These are phyloP conservation scores for Tetropium fuscum DNA, from an alignment of 2,888 invertebrate species.

Conservation along the genomic window DNA sequence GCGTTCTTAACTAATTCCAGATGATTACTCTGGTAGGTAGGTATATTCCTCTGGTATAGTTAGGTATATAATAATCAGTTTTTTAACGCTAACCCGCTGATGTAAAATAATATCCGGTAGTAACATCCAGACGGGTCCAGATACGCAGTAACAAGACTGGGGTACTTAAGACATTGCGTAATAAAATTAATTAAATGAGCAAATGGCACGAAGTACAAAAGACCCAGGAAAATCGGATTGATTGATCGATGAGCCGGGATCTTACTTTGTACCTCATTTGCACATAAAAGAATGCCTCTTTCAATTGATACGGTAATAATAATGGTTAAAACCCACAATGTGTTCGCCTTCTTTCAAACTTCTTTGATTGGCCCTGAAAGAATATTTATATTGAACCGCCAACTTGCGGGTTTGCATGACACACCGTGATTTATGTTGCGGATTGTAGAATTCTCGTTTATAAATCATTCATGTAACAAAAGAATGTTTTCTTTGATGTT, in stretches of 20 bases:
- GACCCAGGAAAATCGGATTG: slow-evolving; percentile 33
- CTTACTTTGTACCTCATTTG: slow-evolving; percentile 42
- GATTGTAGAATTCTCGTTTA: slow-evolving; percentile 42
- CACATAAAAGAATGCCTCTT: slow-evolving; percentile 41
- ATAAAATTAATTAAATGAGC: slow-evolving; percentile 27
- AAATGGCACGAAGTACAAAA: slow-evolving; percentile 24
- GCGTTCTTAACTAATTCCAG: too few relatives aligned
- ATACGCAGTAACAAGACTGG: not conserved
- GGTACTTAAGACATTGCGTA: slow-evolving; percentile 4
- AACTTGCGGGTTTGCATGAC: slow-evolving; percentile 40
- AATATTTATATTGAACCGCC: slow-evolving; percentile 36
- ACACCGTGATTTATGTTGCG: slow-evolving; percentile 47
- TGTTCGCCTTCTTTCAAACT: slow-evolving; percentile 34
- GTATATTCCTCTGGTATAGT: too few relatives aligned
- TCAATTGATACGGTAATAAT: slow-evolving; percentile 41
- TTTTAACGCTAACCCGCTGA: too few relatives aligned
- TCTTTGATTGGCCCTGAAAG: slow-evolving; percentile 35
- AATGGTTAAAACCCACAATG: slow-evolving; percentile 42
- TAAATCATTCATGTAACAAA: slow-evolving; percentile 48
- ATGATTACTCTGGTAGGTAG: too few relatives aligned
- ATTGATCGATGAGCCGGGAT: slow-evolving; percentile 41
- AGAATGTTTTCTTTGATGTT: slow-evolving; percentile 44
- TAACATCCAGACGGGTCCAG: too few relatives aligned
- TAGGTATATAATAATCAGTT: too few relatives aligned
- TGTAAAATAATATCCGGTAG: too few relatives aligned